These are phyloP conservation scores for Brotula barbata DNA, from an alignment of 2,797 vertebrate genomes.

Conservation along the genomic window DNA sequence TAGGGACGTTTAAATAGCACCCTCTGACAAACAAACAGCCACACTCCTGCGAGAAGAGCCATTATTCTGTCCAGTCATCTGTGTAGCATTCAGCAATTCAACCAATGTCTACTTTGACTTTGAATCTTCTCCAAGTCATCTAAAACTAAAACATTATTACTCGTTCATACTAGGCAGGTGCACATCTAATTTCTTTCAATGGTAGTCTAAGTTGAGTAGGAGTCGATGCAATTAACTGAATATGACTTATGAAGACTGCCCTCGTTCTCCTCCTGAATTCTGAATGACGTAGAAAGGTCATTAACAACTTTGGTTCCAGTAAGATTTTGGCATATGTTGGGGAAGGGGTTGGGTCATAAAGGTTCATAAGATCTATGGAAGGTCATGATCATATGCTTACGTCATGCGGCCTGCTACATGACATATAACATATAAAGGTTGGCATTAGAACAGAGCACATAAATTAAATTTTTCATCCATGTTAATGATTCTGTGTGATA, in stretches of 20 bases:
- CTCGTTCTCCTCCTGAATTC: slow-evolving; percentile 2
- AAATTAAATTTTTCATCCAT: not conserved
- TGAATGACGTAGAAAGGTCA: not conserved
- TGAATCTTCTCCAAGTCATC: slow-evolving; percentile 32
- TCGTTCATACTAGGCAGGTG: slow-evolving; percentile 42
- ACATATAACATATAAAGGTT: not conserved
- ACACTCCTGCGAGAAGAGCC: slow-evolving; percentile 32
- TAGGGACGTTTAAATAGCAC: slow-evolving; percentile 37
- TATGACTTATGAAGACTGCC: slow-evolving; percentile 16
- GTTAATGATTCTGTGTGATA: not conserved
- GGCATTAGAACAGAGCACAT: not conserved
- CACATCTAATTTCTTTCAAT: slow-evolving; percentile 26
- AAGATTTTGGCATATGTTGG: not conserved
- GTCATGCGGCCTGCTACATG: not conserved
- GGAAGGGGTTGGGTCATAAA: not conserved
- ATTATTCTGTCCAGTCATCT: slow-evolving; percentile 56
- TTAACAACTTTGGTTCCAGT: not conserved
- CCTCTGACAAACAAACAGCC: slow-evolving; percentile 43
- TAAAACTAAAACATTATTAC: slow-evolving; percentile 26
- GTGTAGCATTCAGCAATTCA: slow-evolving; percentile 23
- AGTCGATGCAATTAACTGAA: slow-evolving; percentile 28
- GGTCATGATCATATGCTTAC: too few relatives aligned
- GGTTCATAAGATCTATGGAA: not conserved
- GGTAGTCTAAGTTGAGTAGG: slow-evolving; percentile 19
- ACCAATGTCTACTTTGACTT: slow-evolving; percentile 47